Evolutionary conservation across 2,797 vertebrate species (phyloP), one percentile per base, ranked within the genome.

Genomic region (Anguilla pacifica): DNA sequence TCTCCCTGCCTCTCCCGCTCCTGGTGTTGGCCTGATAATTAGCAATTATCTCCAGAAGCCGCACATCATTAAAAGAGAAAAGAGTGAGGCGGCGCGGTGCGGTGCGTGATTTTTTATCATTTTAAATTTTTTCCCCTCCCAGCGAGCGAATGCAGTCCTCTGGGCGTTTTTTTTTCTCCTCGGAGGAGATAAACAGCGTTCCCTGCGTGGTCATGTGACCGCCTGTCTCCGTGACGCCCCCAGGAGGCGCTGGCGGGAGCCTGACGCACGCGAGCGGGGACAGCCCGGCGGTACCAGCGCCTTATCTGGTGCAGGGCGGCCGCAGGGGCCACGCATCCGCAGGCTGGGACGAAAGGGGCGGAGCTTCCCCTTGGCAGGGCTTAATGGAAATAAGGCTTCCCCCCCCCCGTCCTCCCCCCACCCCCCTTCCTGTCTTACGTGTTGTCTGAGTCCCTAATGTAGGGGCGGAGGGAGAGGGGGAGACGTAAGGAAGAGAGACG

Each of bases 281-380:
- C 43, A 55, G 43, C n/a, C 39, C 6, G 39, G 35, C 7, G 35
- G 6, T 77, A 77, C n/a, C 72, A 15, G 72, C 6, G 74, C 67
- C 1, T 35, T 35, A 55, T 49, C 51, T 87, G 53, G 46, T 46
- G 2, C 31, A 77, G 31, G 25, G 79, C 51, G 28, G n/a, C 25
- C 2, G 35, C 35, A 72, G 39, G 25, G 10, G 79, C 67, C 17
- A 49, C 67, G 88, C 86, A 70, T 70, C 17, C 88, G 7, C 86
- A 59, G 43, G 55, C n/a, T 74, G 39, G 83, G 74, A 88, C 83
- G 84, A 86, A 88, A 88, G 57, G 28, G 85, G 43, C 39, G 0
- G 19, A 46, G 61, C 51, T 53, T 83, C n/a, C 43, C n/a, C 25
- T 31, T 43, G 35, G 53, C 53, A 11, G 85, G 49, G 43, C 59